Evolutionary conservation across 2,888 invertebrate genomes (phyloP).

Genomic region (Protophormia terraenovae): DNA sequence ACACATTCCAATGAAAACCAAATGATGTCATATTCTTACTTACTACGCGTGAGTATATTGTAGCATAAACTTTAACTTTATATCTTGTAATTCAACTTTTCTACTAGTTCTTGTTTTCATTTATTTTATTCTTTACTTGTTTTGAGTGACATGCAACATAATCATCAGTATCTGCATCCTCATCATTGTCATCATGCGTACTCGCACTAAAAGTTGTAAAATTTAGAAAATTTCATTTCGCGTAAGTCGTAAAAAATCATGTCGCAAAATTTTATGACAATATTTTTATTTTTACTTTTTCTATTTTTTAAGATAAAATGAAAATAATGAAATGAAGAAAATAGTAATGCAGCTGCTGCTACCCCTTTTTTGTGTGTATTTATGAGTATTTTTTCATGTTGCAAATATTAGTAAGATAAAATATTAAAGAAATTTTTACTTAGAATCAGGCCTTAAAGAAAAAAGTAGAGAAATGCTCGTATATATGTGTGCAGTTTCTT

Average conservation of each 20-base stretch:
- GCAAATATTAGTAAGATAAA: not conserved
- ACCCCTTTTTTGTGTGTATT: conserved; percentile 37
- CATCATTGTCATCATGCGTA: conserved; percentile 32
- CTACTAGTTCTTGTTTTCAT: not conserved
- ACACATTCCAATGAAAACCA: conserved; percentile 35
- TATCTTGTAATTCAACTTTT: conserved; percentile 31
- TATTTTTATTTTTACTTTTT: conserved; percentile 45
- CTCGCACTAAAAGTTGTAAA: conserved; percentile 61
- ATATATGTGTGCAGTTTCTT: no score
- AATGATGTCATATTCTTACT: conserved; percentile 48
- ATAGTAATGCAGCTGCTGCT: conserved; percentile 39
- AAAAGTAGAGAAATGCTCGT: not conserved
- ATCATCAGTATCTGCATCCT: conserved; percentile 1
- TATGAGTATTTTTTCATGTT: not conserved
- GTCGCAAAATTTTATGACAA: conserved; percentile 65
- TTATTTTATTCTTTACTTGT: not conserved
- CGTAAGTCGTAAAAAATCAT: conserved; percentile 66
- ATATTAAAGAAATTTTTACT: not conserved
- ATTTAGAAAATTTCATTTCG: conserved; percentile 67
- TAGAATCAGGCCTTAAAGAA: not conserved
- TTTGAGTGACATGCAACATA: conserved; percentile 20
- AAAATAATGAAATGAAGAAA: not conserved
- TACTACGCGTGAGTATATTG: no score
- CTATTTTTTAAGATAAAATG: conserved; percentile 11
- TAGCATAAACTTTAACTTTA: conserved; percentile 45